Conservation (phyloP, 2,113 vertebrate species). For the Isurus oxyrinchus region DNA sequence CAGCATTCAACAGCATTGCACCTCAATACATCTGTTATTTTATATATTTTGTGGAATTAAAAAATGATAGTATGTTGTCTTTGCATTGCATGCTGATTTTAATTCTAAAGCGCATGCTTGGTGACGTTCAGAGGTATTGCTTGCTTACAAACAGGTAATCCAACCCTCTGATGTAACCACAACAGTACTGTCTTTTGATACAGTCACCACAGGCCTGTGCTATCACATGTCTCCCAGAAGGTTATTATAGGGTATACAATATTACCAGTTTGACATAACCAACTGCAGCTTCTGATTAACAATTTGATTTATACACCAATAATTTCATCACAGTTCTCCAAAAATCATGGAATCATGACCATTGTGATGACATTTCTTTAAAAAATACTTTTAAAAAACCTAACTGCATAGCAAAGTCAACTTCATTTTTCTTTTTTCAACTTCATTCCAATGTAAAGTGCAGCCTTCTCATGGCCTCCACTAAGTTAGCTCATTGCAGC, state of each 20-base stretch:
- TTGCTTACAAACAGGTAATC: background rate
- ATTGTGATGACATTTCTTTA: background rate
- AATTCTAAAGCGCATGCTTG: background rate
- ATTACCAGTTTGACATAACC: slow-evolving; percentile 4
- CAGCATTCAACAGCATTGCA: background rate
- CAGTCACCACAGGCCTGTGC: background rate
- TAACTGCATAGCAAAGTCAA: slow-evolving; percentile 29
- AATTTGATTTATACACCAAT: background rate
- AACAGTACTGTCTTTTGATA: background rate
- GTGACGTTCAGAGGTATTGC: slow-evolving; percentile 1
- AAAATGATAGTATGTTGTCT: background rate
- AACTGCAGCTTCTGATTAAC: background rate
- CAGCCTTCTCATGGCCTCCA: background rate
- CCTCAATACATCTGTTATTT: background rate
- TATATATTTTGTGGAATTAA: background rate
- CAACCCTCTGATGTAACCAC: background rate
- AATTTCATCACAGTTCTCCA: slow-evolving; percentile 10
- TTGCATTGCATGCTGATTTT: slow-evolving; percentile 2
- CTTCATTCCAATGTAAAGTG: slow-evolving; percentile 27
- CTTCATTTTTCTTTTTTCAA: background rate
- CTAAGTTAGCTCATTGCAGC: background rate
- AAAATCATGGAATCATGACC: background rate
- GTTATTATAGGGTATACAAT: background rate
- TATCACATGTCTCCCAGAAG: slow-evolving; percentile 9
- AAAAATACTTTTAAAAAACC: background rate